Conservation (phyloP, 2,797 vertebrate species). For the Melanogrammus aeglefinus region DNA sequence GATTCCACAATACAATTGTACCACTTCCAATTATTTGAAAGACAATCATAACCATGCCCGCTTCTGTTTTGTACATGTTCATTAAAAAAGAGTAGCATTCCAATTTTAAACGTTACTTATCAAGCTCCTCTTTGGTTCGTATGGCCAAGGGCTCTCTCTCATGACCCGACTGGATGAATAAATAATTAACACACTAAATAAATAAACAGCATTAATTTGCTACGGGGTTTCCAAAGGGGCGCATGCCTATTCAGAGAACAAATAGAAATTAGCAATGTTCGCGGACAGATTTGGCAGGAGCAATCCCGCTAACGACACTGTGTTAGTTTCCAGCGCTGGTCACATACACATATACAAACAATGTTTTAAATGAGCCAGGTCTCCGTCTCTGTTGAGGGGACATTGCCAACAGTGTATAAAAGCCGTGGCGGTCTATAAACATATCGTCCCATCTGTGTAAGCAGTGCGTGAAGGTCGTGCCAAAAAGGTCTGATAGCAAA, state of each 20-base stretch:
- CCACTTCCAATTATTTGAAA: not conserved
- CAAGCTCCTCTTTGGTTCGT: not conserved
- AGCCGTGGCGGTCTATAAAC: slow-evolving; percentile 37
- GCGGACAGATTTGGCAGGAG: not conserved
- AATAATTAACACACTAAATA: not conserved
- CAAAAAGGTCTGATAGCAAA: slow-evolving; percentile 29
- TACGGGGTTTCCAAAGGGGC: not conserved
- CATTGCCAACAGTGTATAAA: slow-evolving; percentile 16
- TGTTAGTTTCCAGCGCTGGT: not conserved
- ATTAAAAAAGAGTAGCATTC: no score
- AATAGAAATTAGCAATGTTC: not conserved
- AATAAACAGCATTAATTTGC: not conserved
- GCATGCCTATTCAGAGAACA: not conserved
- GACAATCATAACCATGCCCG: no score
- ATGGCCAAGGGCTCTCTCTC: not conserved
- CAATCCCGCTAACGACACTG: not conserved
- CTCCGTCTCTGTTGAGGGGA: slow-evolving; percentile 13
- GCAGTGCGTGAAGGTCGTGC: not conserved
- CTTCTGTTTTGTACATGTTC: no score
- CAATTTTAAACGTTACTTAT: no score
- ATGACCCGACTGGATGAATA: not conserved
- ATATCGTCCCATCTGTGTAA: slow-evolving; percentile 35
- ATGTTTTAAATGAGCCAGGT: not conserved
- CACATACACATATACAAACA: not conserved
- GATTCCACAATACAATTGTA: not conserved